A percentile compares a stretch with the other conserved stretches of the same genome.
Evolutionary conservation across 1,140 invertebrate species (phyloP).

Genomic region (Rhizoglyphus robini): DNA sequence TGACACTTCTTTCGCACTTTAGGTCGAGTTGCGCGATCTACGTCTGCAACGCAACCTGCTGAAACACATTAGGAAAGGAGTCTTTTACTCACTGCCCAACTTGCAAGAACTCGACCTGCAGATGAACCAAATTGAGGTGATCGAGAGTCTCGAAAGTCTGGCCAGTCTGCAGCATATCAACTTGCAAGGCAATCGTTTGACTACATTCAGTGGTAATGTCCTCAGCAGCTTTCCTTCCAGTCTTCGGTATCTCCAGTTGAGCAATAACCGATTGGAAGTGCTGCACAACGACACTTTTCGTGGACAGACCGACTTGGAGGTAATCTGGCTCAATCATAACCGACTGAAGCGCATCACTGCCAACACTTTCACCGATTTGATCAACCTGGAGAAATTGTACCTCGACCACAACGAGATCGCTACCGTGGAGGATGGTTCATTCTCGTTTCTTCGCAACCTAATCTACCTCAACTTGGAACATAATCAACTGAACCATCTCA

Average conservation of each 20-base stretch:
- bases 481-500: conserved; percentile 31
- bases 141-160: conserved; percentile 63
- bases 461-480: conserved; percentile 42
- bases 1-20: too few species aligned
- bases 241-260: conserved; percentile 67
- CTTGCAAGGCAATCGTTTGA: conserved; percentile 62
- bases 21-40: conserved; percentile 54
- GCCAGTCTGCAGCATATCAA: conserved; percentile 73
- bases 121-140: conserved; percentile 62
- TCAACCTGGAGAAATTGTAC: conserved; percentile 58
- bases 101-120: conserved; percentile 71
- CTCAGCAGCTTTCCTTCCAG: conserved; percentile 50
- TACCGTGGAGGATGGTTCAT: conserved; percentile 60
- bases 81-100: conserved; percentile 61
- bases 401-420: conserved; percentile 66
- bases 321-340: conserved; percentile 73
- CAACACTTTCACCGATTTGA: conserved; percentile 55
- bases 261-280: conserved; percentile 58
- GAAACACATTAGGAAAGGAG: conserved; percentile 52
- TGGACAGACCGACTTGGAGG: conserved; percentile 61
- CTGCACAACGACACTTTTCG: conserved; percentile 61
- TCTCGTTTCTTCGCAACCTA: conserved; percentile 54
- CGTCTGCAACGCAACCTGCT: conserved; percentile 70
- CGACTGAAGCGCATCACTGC: conserved; percentile 54
- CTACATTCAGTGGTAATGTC: conserved; percentile 54